Base-by-base conservation (phyloP, 2,888 invertebrate genomes). In the Brachypalpus laphriformis region DNA sequence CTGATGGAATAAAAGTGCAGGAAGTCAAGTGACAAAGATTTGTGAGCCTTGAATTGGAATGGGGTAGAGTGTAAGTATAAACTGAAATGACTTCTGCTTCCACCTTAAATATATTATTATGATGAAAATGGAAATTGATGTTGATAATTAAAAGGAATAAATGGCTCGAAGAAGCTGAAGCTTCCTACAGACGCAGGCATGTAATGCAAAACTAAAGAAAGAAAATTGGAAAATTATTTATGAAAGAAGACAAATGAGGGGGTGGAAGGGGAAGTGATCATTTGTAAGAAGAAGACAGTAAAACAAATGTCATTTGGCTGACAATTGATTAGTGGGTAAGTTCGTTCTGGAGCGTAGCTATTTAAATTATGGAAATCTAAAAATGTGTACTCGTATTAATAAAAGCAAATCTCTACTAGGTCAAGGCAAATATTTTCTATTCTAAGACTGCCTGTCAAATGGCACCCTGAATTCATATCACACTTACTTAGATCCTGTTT, bases 1-100 rank as follows among this genome's bases (percentile, higher is more conserved):
- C 85, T 85, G 85, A 85, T 71, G 85, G 85, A 85, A 81, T 85
- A 85, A 85, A 75, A 81, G 85, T 85, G 85, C 85, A 85, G 85
- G 85, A 85, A 85, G 85, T 85, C 85, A 85, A 85, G 85, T 85
- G 85, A 85, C 85, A 85, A 85, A 85, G 85, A 85, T 85, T 85
- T 85, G 85, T 85, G 75, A 66, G 85, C 54, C 57, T 66, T 70
- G 40, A 63, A 61, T 28, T 18, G 4, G 34, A 18, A 28, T 34
- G 51, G 25, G 22, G 14, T 8, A 28, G 31, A n/a, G n/a, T n/a
- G n/a, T 2, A 2, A 22, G 49, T 7, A 34, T 31, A 34, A 68
- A 45, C 68, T 74, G 47, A 56, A 83, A 83, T 63, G 72, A 66
- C 74, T 80, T 65, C 42, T 42, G 42, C 59, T 37, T 65, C 74